phyloP scores from a whole-genome alignment of 2,888 invertebrate genomes.

The Ferdinandea cuprea region DNA sequence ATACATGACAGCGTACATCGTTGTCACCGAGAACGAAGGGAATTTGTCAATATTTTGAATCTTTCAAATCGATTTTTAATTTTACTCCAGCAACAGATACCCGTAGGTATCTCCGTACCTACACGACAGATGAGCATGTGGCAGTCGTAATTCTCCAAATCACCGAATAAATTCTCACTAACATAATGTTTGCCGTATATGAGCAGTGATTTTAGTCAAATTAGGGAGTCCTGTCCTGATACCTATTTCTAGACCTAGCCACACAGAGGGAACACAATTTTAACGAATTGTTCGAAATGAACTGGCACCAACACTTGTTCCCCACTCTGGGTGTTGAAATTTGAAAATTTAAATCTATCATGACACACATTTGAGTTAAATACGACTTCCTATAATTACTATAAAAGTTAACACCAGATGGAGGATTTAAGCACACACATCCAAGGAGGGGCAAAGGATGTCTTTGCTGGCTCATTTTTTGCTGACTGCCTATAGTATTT shows the following conservation, averaged over 20 bases:
- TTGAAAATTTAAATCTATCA: slow-evolving; percentile 28
- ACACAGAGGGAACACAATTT: background rate
- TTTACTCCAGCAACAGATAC: slow-evolving; percentile 35
- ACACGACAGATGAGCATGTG: slow-evolving; percentile 55
- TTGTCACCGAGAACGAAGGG: slow-evolving; percentile 31
- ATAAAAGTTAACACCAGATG: slow-evolving; percentile 9
- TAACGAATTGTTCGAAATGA: background rate
- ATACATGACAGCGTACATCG: slow-evolving; percentile 20
- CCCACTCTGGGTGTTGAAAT: background rate
- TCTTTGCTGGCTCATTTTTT: slow-evolving; percentile 29
- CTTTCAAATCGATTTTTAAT: slow-evolving; percentile 60
- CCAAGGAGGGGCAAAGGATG: slow-evolving; percentile 5
- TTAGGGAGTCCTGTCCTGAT: slow-evolving; percentile 34
- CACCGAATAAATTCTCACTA: slow-evolving; percentile 44
- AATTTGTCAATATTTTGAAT: slow-evolving; percentile 59
- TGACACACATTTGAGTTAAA: slow-evolving; percentile 27
- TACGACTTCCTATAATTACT: slow-evolving; percentile 3
- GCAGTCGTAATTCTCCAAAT: slow-evolving; percentile 54
- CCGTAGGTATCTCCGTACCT: slow-evolving; percentile 12
- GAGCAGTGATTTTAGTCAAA: slow-evolving; percentile 16
- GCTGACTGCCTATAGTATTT: slow-evolving; percentile 38
- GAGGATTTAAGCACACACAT: background rate
- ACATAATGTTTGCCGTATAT: slow-evolving; percentile 11
- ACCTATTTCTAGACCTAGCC: slow-evolving; percentile 28
- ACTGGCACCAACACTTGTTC: slow-evolving; percentile 40